Base-by-base conservation (phyloP, 1,140 invertebrate genomes). In the Penaeus indicus region DNA sequence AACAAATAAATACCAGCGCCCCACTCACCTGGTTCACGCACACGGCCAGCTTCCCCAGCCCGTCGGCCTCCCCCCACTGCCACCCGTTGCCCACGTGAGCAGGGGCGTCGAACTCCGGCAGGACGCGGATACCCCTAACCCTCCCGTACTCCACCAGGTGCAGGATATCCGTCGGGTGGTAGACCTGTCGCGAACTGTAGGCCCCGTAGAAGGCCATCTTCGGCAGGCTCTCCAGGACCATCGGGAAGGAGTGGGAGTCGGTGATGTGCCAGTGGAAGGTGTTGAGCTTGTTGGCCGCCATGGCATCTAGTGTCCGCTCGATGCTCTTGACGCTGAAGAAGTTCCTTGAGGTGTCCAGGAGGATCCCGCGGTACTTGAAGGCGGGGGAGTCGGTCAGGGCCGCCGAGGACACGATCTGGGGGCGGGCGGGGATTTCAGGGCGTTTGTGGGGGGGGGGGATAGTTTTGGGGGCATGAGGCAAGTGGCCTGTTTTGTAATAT, bases 241-340 rank as follows among this genome's bases (percentile, higher is more conserved):
- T 95, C 0, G 97, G 96, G 91, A 97, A 97, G 91, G 96, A 97
- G 27, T 97, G 96, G 0, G 96, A 95, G 92, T 98, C 97, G 0
- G 96, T 97, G 19, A 97, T 96, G 91, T 97, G 97, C 96, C 97
- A 97, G 91, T 98, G 97, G 92, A 97, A 96, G 0, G 95, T 95
- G 92, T 98, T 98, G 62, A 98, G 91, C 91, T 97, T 98, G 22
- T 95, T 95, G 91, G 95, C 94, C 0, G 95, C 95, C 96, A 97
- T 97, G 0, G 94, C 96, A 91, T 97, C 96, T 67, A 97, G 93
- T 0, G 96, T 96, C 22, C 94, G 93, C 90, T 96, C 94, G 72
- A 98, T 96, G 0, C 94, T 92, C 3, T 94, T 93, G 7, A 96
- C 94, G 4, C 94, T 93, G 90, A 95, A 94, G 91, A 94, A 97